A percentile compares a stretch with the other conserved stretches of the same genome.
phyloP scores from a whole-genome alignment of 2,797 vertebrate species.

The Pangasius sanitwongsei region DNA sequence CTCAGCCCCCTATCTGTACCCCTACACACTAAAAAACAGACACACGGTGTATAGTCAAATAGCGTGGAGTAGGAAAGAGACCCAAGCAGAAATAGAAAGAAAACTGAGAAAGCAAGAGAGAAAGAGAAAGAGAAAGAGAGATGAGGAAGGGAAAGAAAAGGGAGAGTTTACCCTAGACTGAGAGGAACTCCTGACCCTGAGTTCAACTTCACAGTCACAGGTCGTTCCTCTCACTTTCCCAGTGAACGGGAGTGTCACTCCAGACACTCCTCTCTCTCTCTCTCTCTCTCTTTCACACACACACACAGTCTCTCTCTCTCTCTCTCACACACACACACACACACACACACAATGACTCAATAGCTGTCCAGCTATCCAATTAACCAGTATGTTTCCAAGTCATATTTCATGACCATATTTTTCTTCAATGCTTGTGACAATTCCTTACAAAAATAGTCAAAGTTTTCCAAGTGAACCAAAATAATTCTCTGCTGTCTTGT shows the following conservation, averaged over 20 bases:
- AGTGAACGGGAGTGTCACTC: neutral
- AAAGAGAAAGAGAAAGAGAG: constrained; percentile 12
- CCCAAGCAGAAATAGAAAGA: neutral
- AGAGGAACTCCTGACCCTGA: constrained; percentile 53
- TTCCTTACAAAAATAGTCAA: neutral
- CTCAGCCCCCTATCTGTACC: constrained; percentile 39
- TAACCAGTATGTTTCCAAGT: constrained; percentile 23
- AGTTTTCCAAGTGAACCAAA: constrained; percentile 27
- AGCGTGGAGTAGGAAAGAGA: neutral
- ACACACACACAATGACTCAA: neutral
- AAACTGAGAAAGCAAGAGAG: neutral
- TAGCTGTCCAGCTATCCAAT: constrained; percentile 7
- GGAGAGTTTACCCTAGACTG: constrained; percentile 26
- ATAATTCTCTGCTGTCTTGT: constrained; percentile 48
- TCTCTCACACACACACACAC: constrained; percentile 9
- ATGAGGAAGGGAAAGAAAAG: constrained; percentile 3
- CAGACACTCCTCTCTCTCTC: neutral
- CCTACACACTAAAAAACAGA: constrained; percentile 27
- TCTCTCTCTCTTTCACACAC: neutral
- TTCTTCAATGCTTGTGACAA: neutral
- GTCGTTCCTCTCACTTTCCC: constrained; percentile 43
- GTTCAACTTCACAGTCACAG: constrained; percentile 56
- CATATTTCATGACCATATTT: constrained; percentile 14
- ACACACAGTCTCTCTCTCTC: neutral
- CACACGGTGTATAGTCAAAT: neutral